Percentiles rank a stretch among this genome's conserved stretches.
Evolutionary conservation across 2,113 vertebrate genomes (phyloP).

Genomic region (Stictonetta naevosa): DNA sequence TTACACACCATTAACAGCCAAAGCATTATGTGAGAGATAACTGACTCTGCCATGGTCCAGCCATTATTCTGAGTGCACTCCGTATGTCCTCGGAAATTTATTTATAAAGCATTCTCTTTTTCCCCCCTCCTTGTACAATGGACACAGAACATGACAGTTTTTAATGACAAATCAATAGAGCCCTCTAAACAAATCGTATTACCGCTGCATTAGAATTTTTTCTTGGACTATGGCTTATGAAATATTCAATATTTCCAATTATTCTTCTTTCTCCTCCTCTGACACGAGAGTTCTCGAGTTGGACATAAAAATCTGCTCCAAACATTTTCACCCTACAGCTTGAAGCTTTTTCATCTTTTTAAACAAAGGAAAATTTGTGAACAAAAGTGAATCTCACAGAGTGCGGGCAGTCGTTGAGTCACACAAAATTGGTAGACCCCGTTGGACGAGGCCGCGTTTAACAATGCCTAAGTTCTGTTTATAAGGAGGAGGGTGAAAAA

Average conservation of each 20-base stretch:
- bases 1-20: background rate
- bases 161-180: slow-evolving; percentile 36
- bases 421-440: accelerated
- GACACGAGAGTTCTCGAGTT: background rate
- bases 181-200: background rate
- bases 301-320: background rate
- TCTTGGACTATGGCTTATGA: background rate
- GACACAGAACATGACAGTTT: background rate
- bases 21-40: background rate
- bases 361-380: background rate
- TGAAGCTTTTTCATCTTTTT: background rate
- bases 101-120: background rate
- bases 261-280: background rate
- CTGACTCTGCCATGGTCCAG: background rate
- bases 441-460: background rate
- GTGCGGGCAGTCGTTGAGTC: background rate
- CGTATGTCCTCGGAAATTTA: background rate
- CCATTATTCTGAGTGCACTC: background rate
- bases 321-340: background rate
- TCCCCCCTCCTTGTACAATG: background rate
- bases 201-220: background rate
- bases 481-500: background rate
- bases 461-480: accelerated
- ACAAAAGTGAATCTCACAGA: accelerated
- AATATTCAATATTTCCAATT: slow-evolving; percentile 6